These are phyloP conservation scores for Lasioglossum malachurum DNA, from an alignment of 2,888 invertebrate genomes.

Conservation along the genomic window DNA sequence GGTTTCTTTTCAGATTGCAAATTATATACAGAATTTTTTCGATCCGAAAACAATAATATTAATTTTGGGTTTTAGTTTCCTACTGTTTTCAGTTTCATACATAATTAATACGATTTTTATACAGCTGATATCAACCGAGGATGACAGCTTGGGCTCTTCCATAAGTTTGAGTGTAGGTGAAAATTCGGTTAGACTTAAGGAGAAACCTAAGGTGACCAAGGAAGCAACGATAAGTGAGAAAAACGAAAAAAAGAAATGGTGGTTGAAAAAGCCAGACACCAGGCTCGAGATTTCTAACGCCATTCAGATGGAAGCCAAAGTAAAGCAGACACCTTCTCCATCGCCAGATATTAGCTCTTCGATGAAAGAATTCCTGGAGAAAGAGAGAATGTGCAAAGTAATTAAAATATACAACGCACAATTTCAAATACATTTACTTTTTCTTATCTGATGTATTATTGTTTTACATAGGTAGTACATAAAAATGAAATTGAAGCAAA, in stretches of 20 bases:
- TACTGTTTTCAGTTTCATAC: background rate
- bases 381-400: constrained; percentile 82
- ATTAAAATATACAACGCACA: background rate
- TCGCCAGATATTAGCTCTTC: constrained; percentile 80
- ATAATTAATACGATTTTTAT: constrained; percentile 14
- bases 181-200: constrained; percentile 77
- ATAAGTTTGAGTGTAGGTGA: constrained; percentile 79
- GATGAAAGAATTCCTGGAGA: constrained; percentile 81
- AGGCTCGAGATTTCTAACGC: constrained; percentile 65
- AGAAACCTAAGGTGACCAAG: constrained; percentile 69
- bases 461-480: constrained; percentile 67
- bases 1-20: constrained; percentile 11
- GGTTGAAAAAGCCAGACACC: constrained; percentile 77
- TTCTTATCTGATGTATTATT: background rate
- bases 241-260: constrained; percentile 73
- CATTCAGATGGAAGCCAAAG: constrained; percentile 58
- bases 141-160: constrained; percentile 78
- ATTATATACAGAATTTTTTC: background rate
- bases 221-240: constrained; percentile 41
- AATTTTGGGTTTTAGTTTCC: background rate
- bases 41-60: background rate
- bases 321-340: constrained; percentile 64
- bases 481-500: constrained; percentile 73
- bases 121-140: constrained; percentile 68
- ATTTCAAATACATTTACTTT: background rate